Evolutionary conservation across 2,888 invertebrate genomes (phyloP).

Genomic region (Syrista parreyssii): DNA sequence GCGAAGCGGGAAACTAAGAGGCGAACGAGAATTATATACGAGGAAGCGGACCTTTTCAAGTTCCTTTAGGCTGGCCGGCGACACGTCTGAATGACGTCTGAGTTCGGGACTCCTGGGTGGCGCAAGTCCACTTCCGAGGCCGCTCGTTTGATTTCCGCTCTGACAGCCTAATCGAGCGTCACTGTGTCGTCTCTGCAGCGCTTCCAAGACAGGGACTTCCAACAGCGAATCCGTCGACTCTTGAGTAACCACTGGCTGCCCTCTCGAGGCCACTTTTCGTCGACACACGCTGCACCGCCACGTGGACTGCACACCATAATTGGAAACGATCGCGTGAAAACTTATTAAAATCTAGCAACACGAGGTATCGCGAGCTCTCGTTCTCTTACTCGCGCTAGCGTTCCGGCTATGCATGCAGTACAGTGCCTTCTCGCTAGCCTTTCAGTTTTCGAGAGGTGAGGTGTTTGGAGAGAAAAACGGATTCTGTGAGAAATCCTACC

Average conservation of each 20-base stretch:
- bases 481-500: slow-evolving; percentile 66
- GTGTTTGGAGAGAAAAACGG: too few species aligned
- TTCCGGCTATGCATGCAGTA: too few species aligned
- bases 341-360: too few species aligned
- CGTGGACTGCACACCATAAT: slow-evolving; percentile 69
- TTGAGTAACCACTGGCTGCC: slow-evolving; percentile 77
- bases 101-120: slow-evolving; percentile 87
- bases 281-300: slow-evolving; percentile 94
- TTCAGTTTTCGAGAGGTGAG: too few species aligned
- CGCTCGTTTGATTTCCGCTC: slow-evolving; percentile 59
- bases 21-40: too few species aligned
- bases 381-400: too few species aligned
- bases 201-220: slow-evolving; percentile 83
- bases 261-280: slow-evolving; percentile 82
- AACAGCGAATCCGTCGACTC: slow-evolving; percentile 87
- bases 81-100: slow-evolving; percentile 86
- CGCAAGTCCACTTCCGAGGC: slow-evolving; percentile 75
- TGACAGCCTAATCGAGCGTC: slow-evolving; percentile 77
- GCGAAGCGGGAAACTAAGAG: too few species aligned
- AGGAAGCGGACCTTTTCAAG: slow-evolving; percentile 78
- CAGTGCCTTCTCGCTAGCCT: too few species aligned
- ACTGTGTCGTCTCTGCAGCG: slow-evolving; percentile 83
- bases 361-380: too few species aligned
- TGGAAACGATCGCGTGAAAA: too few species aligned
- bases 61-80: slow-evolving; percentile 87